Evolutionary conservation across 92 coral and sea anemone species (phyloP).

Genomic region (Epizoanthus illoricatus): DNA sequence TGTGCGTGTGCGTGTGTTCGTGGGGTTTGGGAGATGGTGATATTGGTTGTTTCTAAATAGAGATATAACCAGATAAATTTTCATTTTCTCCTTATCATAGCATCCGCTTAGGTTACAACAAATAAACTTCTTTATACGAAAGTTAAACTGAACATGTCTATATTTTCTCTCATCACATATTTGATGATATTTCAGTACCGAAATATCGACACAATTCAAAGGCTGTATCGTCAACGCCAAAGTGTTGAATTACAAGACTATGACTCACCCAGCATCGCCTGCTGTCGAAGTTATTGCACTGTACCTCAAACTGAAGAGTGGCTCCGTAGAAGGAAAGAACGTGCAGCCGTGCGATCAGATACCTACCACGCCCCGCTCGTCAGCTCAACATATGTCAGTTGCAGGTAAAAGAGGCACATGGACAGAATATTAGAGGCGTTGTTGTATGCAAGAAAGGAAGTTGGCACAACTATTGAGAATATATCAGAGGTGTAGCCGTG

Average conservation of each 20-base stretch:
- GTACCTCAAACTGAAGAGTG: slow-evolving; percentile 1
- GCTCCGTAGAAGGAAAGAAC: slow-evolving; percentile 2
- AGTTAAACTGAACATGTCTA: too few relatives aligned
- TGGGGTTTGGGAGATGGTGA: too few relatives aligned
- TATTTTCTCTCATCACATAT: background rate
- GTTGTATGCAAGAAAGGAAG: too few relatives aligned
- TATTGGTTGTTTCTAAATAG: too few relatives aligned
- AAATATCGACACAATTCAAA: slow-evolving; percentile 5
- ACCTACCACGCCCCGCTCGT: slow-evolving; percentile 10
- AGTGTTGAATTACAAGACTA: slow-evolving; percentile 7
- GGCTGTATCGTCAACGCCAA: slow-evolving; percentile 21
- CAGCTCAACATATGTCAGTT: background rate
- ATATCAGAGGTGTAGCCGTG: too few relatives aligned
- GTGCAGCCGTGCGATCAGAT: slow-evolving; percentile 18
- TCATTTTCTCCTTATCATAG: too few relatives aligned
- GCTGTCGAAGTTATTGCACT: background rate
- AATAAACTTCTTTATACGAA: too few relatives aligned
- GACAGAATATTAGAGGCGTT: too few relatives aligned
- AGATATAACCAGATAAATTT: too few relatives aligned
- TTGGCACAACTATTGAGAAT: too few relatives aligned
- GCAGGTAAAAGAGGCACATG: background rate
- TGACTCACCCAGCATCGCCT: background rate
- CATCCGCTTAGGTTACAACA: too few relatives aligned
- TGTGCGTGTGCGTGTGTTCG: too few relatives aligned
- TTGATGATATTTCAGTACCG: background rate